Evolutionary conservation across 1,140 invertebrate genomes (phyloP), one percentile per base, ranked within the genome.

Genomic region (Lepidostoma basale): DNA sequence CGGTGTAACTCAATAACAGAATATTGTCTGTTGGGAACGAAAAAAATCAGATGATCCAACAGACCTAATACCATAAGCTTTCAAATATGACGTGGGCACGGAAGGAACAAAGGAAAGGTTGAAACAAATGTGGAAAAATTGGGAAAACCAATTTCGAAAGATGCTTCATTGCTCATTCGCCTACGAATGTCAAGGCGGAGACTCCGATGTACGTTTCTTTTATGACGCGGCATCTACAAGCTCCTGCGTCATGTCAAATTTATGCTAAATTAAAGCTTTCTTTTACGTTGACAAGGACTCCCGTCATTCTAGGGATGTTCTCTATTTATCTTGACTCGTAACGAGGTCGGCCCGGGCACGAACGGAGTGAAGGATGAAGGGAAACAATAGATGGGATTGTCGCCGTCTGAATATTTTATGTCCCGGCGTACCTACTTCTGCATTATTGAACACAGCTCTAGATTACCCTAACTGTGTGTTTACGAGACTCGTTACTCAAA

Each of bases 241-340:
- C 22, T 49, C 25, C n/a, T 12, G 18, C n/a, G 45, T 49, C 45
- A 49, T 23, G 45, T 49, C 45, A 49, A 49, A 49, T 49, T 49
- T 49, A 49, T 49, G 45, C 45, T 49, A 49, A 49, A 49, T 49
- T 49, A 49, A 49, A 23, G 45, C 45, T 49, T 49, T 49, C 45
- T 49, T 49, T 49, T 49, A 49, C 45, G 45, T 23, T 49, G 45
- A 49, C 45, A 49, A 49, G 45, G 10, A 20, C 45, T 22, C 23
- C 8, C 45, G 45, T 23, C 18, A 20, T 6, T 8, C 9, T 23
- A 12, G 22, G 23, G 45, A 49, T 49, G 45, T 49, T 49, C 45
- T 23, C 45, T 49, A 49, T 49, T 49, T 49, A 49, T 49, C 45
- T 49, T 49, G 45, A 49, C 45, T 49, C 25, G 45, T 49, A 22